These are phyloP conservation scores for Rhinoderma darwinii DNA, from an alignment of 2,113 vertebrate genomes.

Conservation along the genomic window DNA sequence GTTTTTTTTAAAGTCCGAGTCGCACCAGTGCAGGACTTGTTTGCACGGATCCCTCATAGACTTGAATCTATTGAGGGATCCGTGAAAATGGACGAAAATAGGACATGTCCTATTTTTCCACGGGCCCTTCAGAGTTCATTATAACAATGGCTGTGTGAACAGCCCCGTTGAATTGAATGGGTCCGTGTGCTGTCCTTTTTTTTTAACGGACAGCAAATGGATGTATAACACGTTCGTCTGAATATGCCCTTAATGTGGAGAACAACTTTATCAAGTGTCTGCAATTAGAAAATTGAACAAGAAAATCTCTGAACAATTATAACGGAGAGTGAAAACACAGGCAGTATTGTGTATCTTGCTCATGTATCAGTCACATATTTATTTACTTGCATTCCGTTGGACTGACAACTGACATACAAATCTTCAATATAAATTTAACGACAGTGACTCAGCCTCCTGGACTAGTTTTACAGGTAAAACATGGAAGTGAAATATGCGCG, in stretches of 20 bases:
- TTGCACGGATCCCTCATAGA: too few species aligned
- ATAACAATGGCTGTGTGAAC: too few species aligned
- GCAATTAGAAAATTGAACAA: background rate
- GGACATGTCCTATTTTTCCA: too few species aligned
- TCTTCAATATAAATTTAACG: background rate
- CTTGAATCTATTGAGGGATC: too few species aligned
- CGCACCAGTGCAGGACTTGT: too few species aligned
- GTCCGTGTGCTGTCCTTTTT: too few species aligned
- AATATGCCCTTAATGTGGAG: background rate
- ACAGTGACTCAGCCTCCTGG: background rate
- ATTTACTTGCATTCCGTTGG: background rate
- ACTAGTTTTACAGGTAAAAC: slow-evolving; percentile 34
- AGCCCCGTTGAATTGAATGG: too few species aligned
- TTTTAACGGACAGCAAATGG: too few species aligned
- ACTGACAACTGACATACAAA: background rate
- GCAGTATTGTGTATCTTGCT: too few species aligned
- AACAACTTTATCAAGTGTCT: background rate
- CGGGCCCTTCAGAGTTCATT: too few species aligned
- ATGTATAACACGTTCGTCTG: background rate
- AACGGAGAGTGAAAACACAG: background rate
- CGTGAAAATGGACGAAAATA: too few species aligned
- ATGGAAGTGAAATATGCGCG: background rate
- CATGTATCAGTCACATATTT: background rate
- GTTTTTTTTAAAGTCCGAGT: too few species aligned
- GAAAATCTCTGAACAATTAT: background rate